Evolutionary conservation across 2,797 vertebrate species (phyloP).

Genomic region (Scyliorhinus canicula): DNA sequence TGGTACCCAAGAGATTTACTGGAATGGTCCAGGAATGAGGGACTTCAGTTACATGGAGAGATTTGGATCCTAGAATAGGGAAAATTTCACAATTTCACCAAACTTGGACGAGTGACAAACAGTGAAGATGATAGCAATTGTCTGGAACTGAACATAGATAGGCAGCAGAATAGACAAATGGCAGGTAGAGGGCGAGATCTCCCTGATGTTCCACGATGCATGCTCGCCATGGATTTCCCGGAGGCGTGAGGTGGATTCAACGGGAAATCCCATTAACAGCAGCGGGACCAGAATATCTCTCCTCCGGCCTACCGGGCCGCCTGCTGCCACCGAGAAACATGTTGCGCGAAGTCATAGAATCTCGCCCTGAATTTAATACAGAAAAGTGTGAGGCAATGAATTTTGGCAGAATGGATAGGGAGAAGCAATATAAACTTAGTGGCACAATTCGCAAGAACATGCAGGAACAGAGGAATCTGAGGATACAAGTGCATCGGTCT

Average conservation of each 20-base stretch:
- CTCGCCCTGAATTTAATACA: neutral
- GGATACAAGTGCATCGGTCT: too few relatives aligned
- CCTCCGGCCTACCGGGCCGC: too few relatives aligned
- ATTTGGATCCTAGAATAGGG: neutral
- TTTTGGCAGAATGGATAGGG: neutral
- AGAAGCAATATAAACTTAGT: neutral
- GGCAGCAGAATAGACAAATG: neutral
- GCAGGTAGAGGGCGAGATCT: too few relatives aligned
- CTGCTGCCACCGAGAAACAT: too few relatives aligned
- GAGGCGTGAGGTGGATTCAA: too few relatives aligned
- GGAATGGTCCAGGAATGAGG: neutral
- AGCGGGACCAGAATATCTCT: too few relatives aligned
- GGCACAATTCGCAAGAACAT: too few relatives aligned
- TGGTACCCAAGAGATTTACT: neutral
- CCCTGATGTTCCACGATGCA: too few relatives aligned
- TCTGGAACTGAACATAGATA: neutral
- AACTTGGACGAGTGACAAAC: neutral
- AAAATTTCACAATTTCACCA: neutral
- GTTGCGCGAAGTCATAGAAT: too few relatives aligned
- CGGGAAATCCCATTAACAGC: too few relatives aligned
- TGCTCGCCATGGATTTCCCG: too few relatives aligned
- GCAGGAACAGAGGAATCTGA: too few relatives aligned
- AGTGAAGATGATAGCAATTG: neutral
- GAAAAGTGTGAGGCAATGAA: neutral
- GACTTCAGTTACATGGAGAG: neutral